Evolutionary conservation across 1,140 invertebrate genomes (phyloP).

Genomic region (Reticulitermes speratus): DNA sequence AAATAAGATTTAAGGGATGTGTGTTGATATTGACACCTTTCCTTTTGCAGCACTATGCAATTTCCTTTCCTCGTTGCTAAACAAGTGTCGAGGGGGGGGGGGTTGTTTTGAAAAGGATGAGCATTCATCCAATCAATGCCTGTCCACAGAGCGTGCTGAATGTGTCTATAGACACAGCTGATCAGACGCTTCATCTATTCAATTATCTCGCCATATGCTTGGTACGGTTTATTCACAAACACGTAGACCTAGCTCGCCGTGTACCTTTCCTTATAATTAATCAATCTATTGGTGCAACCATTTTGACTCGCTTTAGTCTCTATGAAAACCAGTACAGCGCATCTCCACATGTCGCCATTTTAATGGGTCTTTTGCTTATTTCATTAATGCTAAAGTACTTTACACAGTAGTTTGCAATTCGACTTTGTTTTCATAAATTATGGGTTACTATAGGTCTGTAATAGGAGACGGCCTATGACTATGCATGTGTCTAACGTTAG

Average conservation of each 20-base stretch:
- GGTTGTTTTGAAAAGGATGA: neutral
- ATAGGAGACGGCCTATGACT: too few species aligned
- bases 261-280: neutral
- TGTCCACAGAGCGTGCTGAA: conserved; percentile 3
- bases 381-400: too few species aligned
- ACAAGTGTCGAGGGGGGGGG: neutral
- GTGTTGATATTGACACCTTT: conserved; percentile 1
- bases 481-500: too few species aligned
- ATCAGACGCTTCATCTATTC: neutral
- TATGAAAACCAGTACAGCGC: too few species aligned
- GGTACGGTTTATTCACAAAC: neutral
- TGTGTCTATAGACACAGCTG: neutral
- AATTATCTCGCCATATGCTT: neutral
- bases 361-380: too few species aligned
- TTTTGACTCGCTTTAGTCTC: too few species aligned
- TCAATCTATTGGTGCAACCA: neutral
- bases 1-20: neutral
- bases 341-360: too few species aligned
- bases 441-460: too few species aligned
- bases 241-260: neutral
- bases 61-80: neutral
- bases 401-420: too few species aligned
- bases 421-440: too few species aligned
- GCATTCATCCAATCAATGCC: neutral
- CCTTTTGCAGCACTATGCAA: neutral